phyloP scores from a whole-genome alignment of 2,113 vertebrate species.

The Sander lucioperca region DNA sequence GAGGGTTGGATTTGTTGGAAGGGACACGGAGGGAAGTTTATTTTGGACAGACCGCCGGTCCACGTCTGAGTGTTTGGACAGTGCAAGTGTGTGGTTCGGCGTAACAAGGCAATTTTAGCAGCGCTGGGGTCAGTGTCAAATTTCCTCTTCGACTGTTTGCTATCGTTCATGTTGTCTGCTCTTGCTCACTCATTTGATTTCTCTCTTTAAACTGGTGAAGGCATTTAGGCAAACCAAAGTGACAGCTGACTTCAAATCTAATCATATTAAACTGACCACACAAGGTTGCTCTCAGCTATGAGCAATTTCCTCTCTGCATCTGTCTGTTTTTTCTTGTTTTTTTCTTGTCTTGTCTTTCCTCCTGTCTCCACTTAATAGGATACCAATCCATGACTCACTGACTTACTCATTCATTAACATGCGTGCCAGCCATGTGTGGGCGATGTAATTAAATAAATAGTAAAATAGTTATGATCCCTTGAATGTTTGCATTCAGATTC shows the following conservation, averaged over 20 bases:
- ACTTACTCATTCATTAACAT: conserved; percentile 65
- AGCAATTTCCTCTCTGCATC: conserved; percentile 53
- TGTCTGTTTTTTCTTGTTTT: conserved; percentile 40
- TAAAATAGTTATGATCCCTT: conserved; percentile 25
- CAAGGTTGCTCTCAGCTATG: conserved; percentile 66
- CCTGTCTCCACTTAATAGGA: conserved; percentile 51
- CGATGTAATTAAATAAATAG: conserved; percentile 36
- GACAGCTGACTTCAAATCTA: conserved; percentile 79
- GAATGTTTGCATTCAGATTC: neutral
- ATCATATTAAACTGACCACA: conserved; percentile 79
- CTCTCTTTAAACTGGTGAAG: conserved; percentile 52
- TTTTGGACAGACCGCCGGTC: conserved; percentile 31
- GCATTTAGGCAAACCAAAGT: conserved; percentile 69
- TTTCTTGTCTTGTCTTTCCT: conserved; percentile 19
- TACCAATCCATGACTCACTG: conserved; percentile 66
- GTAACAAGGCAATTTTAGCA: conserved; percentile 73
- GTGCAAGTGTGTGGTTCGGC: conserved; percentile 56
- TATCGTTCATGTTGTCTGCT: conserved; percentile 21
- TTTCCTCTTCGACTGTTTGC: conserved; percentile 46
- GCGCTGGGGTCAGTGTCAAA: conserved; percentile 60
- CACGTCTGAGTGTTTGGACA: conserved; percentile 57
- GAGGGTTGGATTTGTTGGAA: conserved; percentile 21
- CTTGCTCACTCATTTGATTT: conserved; percentile 41
- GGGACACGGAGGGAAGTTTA: conserved; percentile 30
- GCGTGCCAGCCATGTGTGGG: conserved; percentile 49